Conservation (phyloP, 2,797 vertebrate genomes). For the Craterocephalus amniculus region DNA sequence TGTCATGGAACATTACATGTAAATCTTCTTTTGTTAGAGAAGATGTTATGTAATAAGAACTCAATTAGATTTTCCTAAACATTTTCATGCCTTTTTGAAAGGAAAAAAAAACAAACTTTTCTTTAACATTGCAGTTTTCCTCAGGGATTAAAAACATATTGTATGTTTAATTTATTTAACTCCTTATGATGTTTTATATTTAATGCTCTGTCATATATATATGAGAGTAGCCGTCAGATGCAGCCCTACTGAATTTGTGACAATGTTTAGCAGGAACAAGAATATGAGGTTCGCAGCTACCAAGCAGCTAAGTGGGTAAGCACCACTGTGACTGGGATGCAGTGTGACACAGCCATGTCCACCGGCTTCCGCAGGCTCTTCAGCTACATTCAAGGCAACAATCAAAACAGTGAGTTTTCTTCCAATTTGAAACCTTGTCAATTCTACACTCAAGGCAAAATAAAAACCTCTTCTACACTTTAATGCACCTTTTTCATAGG, state of each 20-base stretch:
- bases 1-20: too few relatives aligned
- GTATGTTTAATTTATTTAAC: too few relatives aligned
- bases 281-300: constrained; percentile 83
- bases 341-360: constrained; percentile 63
- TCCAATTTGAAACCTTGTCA: background rate
- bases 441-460: background rate
- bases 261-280: constrained; percentile 61
- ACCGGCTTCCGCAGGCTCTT: constrained; percentile 81
- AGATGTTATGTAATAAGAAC: too few relatives aligned
- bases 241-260: background rate
- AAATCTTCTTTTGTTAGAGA: too few relatives aligned
- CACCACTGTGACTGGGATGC: constrained; percentile 71
- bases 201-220: too few relatives aligned
- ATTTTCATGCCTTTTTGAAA: too few relatives aligned
- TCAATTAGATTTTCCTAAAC: too few relatives aligned
- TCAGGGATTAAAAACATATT: too few relatives aligned
- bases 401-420: constrained; percentile 74
- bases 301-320: constrained; percentile 79
- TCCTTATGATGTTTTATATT: too few relatives aligned
- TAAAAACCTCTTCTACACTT: background rate
- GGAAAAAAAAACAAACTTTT: too few relatives aligned
- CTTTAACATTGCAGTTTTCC: too few relatives aligned
- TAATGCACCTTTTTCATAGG: background rate
- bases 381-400: constrained; percentile 82
- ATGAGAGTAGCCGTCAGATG: background rate